Conservation (phyloP, 2,888 invertebrate species). For the Fabriciana adippe region DNA sequence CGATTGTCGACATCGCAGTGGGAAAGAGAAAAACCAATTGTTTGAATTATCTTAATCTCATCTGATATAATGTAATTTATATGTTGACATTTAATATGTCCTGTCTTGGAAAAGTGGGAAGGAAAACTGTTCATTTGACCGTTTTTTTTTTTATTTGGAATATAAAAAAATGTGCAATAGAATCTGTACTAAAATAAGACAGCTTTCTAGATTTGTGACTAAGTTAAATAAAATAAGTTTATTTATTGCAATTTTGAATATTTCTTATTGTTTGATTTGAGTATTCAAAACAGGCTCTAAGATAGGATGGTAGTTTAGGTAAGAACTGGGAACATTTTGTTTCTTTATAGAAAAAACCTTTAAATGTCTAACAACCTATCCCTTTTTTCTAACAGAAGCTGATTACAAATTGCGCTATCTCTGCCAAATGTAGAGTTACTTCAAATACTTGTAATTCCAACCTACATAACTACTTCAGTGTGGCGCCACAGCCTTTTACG, state of each 20-base stretch:
- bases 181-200: too few relatives aligned
- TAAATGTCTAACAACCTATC: not conserved
- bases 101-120: conserved; percentile 2
- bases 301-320: too few relatives aligned
- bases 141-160: not conserved
- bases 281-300: too few relatives aligned
- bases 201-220: too few relatives aligned
- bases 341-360: not conserved
- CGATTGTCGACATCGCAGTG: conserved; percentile 21
- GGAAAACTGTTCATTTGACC: not conserved
- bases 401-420: not conserved
- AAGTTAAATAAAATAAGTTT: too few relatives aligned
- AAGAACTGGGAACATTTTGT: too few relatives aligned
- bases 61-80: conserved; percentile 23
- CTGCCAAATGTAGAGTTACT: not conserved
- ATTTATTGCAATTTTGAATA: too few relatives aligned
- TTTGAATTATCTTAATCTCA: conserved; percentile 22
- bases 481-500: not conserved
- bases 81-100: conserved; percentile 10
- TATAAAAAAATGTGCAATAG: not conserved
- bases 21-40: conserved; percentile 26
- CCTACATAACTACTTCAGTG: not conserved
- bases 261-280: too few relatives aligned
- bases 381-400: too few relatives aligned
- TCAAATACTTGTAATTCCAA: not conserved